Conservation (phyloP, 2,113 vertebrate species). For the Rhinolophus sinicus region DNA sequence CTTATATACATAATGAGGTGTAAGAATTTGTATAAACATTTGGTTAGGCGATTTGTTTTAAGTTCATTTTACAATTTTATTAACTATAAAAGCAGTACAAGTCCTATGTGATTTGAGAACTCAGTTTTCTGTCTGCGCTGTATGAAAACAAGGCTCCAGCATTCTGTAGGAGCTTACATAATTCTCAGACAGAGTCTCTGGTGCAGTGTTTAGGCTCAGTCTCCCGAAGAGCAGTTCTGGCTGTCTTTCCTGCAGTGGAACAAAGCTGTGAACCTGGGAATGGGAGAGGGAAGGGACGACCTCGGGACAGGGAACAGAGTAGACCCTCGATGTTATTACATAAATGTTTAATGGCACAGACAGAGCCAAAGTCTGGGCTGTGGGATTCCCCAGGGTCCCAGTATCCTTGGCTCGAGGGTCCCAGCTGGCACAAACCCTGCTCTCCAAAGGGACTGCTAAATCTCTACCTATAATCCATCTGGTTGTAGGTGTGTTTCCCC, state of each 20-base stretch:
- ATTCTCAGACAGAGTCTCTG: conserved; percentile 35
- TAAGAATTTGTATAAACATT: neutral
- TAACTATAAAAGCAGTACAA: neutral
- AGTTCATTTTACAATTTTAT: conserved; percentile 17
- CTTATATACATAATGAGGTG: neutral
- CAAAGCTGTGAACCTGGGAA: neutral
- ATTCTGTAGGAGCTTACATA: conserved; percentile 51
- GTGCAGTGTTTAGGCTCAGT: neutral
- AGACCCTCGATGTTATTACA: neutral
- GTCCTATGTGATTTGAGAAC: neutral
- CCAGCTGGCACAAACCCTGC: neutral
- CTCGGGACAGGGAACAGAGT: neutral
- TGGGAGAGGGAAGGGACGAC: neutral
- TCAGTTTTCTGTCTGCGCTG: neutral
- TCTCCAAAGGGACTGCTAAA: neutral
- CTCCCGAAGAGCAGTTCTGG: conserved; percentile 18
- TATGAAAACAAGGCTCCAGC: neutral
- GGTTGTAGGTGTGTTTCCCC: neutral
- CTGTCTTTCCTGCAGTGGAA: neutral
- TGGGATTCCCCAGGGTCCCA: neutral
- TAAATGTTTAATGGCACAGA: neutral
- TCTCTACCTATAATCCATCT: neutral
- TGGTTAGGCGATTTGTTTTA: neutral
- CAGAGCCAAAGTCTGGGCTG: neutral
- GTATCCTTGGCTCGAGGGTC: neutral